Conservation (phyloP, 2,888 invertebrate species). For the Bellardia bayeri region DNA sequence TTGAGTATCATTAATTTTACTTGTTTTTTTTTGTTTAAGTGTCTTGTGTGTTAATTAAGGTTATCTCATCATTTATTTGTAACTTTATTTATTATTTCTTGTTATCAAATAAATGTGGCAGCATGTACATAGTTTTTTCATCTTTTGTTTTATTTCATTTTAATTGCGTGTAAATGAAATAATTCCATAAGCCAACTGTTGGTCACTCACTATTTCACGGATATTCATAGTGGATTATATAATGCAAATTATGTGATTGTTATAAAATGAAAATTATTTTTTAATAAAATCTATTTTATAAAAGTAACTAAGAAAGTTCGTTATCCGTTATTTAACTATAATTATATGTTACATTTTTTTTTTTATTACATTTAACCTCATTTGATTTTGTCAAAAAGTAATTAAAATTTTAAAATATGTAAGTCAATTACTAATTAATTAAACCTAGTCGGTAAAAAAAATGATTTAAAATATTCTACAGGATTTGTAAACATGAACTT, state of each 20-base stretch:
- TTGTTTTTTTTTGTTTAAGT: neutral
- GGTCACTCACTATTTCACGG: slow-evolving; percentile 32
- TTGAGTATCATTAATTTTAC: slow-evolving; percentile 4
- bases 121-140: neutral
- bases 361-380: neutral
- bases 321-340: neutral
- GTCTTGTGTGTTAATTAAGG: slow-evolving; percentile 48
- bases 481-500: no score
- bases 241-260: slow-evolving; percentile 10
- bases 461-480: no score
- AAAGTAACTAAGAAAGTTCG: slow-evolving; percentile 17
- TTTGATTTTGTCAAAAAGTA: neutral
- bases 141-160: slow-evolving; percentile 23
- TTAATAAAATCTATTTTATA: neutral
- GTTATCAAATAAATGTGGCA: slow-evolving; percentile 52
- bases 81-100: slow-evolving; percentile 34
- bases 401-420: neutral
- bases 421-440: no score
- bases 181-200: slow-evolving; percentile 18
- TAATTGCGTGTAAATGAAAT: slow-evolving; percentile 49
- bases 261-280: slow-evolving; percentile 6
- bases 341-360: neutral
- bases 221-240: slow-evolving; percentile 29
- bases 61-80: slow-evolving; percentile 60
- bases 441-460: no score